Evolutionary conservation across 2,888 invertebrate species (phyloP), one percentile per base, ranked within the genome.

Genomic region (Drosophila leonis): DNA sequence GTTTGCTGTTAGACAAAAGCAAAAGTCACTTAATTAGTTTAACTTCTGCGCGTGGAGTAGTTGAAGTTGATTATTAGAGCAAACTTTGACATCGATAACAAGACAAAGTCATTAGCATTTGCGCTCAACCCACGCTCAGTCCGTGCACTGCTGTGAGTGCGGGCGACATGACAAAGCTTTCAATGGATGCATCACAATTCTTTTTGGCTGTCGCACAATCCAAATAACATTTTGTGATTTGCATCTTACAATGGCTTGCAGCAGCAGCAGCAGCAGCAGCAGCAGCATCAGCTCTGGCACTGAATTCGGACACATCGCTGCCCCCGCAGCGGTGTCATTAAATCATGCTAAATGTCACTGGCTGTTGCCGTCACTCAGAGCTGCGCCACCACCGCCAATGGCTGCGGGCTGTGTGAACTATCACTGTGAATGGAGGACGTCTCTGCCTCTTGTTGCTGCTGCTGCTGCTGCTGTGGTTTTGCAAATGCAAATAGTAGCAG

Each of bases 271-370:
- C 10, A 9, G 33, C 3, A 9, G 77, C 60, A 52, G 15, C 15
- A 10, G 37, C 24, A 24, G 24, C 24, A 24, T 4, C 37, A 49
- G 78, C 65, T 64, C n/a, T 72, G 73, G 72, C 71, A 72, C 73
- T 60, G 66, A 67, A 80, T 69, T 80, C 42, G 66, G 60, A 70
- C 54, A 54, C 51, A 60, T 62, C 37, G 54, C 64, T 44, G 46
- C 65, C 78, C 85, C 78, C 66, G 73, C 78, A 69, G 80, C 85
- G 71, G 69, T 83, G 88, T 82, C 87, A 87, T 87, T 87, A 87
- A 90, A 87, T 90, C 90, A 87, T 90, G 84, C 90, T 87, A 87
- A 87, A 90, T 90, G 87, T 87, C 87, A 90, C 51, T 79, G 82
- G 78, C 87, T 86, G 82, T 75, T 87, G 79, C 79, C 68, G 84